Conservation (phyloP, 2,113 vertebrate genomes). For the Ophthalmolycus amberensis region DNA sequence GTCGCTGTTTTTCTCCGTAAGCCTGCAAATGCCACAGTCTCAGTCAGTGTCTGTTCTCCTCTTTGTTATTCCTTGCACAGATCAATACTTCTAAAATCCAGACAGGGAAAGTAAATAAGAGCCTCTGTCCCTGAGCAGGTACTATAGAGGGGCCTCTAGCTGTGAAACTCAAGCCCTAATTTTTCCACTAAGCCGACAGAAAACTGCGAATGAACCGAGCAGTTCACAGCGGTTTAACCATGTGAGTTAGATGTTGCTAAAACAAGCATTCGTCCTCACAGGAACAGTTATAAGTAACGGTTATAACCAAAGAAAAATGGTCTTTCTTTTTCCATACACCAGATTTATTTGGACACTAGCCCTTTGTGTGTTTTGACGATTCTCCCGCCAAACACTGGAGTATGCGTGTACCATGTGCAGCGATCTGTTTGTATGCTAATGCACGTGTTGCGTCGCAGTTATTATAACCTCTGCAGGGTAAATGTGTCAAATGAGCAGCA, state of each 20-base stretch:
- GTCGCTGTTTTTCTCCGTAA: background rate
- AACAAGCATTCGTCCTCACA: background rate
- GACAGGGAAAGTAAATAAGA: conserved; percentile 1
- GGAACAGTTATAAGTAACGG: background rate
- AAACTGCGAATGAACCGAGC: background rate
- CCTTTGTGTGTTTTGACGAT: background rate
- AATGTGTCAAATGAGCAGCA: conserved; percentile 36
- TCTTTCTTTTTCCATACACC: background rate
- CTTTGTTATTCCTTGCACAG: background rate
- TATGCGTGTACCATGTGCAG: background rate
- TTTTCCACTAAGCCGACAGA: conserved; percentile 6
- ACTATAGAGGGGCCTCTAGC: background rate
- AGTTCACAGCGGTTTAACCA: conserved; percentile 5
- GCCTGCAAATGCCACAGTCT: conserved; percentile 46
- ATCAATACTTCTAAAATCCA: conserved; percentile 28
- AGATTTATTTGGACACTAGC: background rate
- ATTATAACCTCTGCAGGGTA: conserved; percentile 36
- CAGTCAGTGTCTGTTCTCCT: background rate
- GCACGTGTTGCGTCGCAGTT: conserved; percentile 28
- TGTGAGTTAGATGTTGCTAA: background rate
- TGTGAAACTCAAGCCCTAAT: background rate
- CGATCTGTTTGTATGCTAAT: conserved; percentile 9
- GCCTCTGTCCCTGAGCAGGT: background rate
- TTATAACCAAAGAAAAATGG: background rate
- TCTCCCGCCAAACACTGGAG: background rate